Conservation (phyloP, 2,888 invertebrate species). For the Spatulosminthurus flaviceps region DNA sequence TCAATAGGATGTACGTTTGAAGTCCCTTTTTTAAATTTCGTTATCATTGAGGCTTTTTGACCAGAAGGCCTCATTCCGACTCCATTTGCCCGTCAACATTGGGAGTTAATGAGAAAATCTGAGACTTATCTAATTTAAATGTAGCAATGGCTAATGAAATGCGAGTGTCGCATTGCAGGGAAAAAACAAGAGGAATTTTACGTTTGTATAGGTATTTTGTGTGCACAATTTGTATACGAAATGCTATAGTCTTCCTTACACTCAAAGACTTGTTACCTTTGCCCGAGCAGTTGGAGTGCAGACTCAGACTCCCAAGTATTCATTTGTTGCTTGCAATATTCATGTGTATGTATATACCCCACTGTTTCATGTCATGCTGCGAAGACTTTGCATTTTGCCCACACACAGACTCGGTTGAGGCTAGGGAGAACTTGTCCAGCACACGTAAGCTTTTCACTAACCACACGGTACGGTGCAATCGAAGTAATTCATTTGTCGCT, state of each 20-base stretch:
- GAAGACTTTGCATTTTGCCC: neutral
- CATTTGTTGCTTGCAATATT: slow-evolving; percentile 37
- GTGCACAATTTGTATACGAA: neutral
- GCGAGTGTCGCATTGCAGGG: slow-evolving; percentile 46
- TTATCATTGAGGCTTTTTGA: no score
- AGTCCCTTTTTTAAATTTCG: no score
- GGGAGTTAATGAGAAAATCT: slow-evolving; percentile 19
- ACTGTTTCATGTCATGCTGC: slow-evolving; percentile 3
- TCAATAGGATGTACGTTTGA: no score
- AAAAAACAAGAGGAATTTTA: slow-evolving; percentile 18
- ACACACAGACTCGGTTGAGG: neutral
- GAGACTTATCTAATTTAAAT: slow-evolving; percentile 36
- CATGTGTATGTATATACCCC: slow-evolving; percentile 11
- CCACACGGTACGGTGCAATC: neutral
- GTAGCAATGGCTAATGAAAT: slow-evolving; percentile 34
- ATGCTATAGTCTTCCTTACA: no score
- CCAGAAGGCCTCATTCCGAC: no score
- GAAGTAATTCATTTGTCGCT: slow-evolving; percentile 33
- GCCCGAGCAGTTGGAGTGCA: neutral
- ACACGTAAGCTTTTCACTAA: neutral
- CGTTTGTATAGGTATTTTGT: neutral
- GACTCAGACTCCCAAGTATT: slow-evolving; percentile 1
- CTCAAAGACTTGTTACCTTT: neutral
- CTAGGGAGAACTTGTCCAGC: neutral
- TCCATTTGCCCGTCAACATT: no score